These are phyloP conservation scores for Thera obeliscata DNA, from an alignment of 2,888 invertebrate genomes.

Conservation along the genomic window DNA sequence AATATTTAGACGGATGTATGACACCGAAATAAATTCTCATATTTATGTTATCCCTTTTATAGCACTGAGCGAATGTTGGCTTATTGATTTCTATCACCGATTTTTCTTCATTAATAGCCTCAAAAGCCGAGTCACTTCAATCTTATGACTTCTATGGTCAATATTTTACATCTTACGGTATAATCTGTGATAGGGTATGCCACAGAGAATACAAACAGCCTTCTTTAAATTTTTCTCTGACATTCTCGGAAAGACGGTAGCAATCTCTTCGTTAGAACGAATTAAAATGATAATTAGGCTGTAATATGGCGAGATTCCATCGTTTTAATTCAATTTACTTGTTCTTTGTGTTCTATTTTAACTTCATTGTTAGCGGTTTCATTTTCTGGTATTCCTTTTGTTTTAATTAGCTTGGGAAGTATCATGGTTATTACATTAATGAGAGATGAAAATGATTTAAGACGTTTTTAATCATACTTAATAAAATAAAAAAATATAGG, in stretches of 20 bases:
- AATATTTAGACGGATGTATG: constrained; percentile 62
- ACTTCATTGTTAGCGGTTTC: constrained; percentile 46
- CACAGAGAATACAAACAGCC: constrained; percentile 53
- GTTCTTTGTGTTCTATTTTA: constrained; percentile 48
- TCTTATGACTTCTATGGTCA: constrained; percentile 49
- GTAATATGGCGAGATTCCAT: constrained; percentile 56
- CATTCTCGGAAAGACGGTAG: constrained; percentile 65
- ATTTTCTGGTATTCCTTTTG: constrained; percentile 39
- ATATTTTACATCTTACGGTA: constrained; percentile 47
- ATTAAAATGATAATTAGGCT: constrained; percentile 71
- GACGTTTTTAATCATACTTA: constrained; percentile 1
- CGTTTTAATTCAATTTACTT: constrained; percentile 51
- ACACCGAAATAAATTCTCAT: constrained; percentile 57
- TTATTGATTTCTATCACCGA: constrained; percentile 64
- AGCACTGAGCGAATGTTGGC: constrained; percentile 52
- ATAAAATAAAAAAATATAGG: background rate
- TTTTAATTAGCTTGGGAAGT: constrained; percentile 40
- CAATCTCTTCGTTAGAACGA: constrained; percentile 59
- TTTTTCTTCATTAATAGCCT: constrained; percentile 61
- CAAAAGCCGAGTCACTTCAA: constrained; percentile 45
- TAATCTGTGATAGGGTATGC: constrained; percentile 19
- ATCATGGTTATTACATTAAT: constrained; percentile 36
- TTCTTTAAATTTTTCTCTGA: constrained; percentile 52
- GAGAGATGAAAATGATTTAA: constrained; percentile 12
- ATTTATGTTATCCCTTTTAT: constrained; percentile 62